phyloP scores from a whole-genome alignment of 1,140 invertebrate species.

The Eumaeus atala region DNA sequence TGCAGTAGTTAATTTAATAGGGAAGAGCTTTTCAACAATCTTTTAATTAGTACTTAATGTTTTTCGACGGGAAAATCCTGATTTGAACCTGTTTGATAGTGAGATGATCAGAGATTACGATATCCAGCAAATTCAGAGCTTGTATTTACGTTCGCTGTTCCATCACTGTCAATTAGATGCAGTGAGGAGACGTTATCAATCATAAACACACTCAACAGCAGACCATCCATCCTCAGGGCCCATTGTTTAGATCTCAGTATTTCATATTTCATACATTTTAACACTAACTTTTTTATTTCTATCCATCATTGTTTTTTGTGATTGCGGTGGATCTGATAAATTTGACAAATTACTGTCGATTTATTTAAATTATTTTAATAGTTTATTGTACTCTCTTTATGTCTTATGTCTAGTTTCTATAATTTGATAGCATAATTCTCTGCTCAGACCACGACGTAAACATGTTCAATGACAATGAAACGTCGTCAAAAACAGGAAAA shows the following conservation, averaged over 20 bases:
- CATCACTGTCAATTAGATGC: slow-evolving; percentile 70
- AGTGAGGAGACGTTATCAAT: slow-evolving; percentile 61
- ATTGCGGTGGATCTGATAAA: too few relatives aligned
- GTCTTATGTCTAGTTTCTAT: too few relatives aligned
- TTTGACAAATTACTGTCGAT: too few relatives aligned
- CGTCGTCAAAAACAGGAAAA: background rate
- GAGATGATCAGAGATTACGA: slow-evolving; percentile 19
- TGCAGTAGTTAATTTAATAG: too few relatives aligned
- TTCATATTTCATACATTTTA: background rate
- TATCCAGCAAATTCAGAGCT: slow-evolving; percentile 27
- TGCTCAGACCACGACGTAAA: too few relatives aligned
- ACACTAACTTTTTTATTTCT: slow-evolving; percentile 17
- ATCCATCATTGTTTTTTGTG: slow-evolving; percentile 7
- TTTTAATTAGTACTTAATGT: too few relatives aligned
- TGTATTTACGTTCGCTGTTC: slow-evolving; percentile 39
- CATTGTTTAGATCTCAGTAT: slow-evolving; percentile 54
- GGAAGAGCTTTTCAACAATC: too few relatives aligned
- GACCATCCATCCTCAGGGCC: slow-evolving; percentile 34
- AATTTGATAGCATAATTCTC: too few relatives aligned
- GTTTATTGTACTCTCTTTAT: too few relatives aligned
- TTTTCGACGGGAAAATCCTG: background rate
- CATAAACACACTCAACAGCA: slow-evolving; percentile 48
- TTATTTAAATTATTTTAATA: too few relatives aligned
- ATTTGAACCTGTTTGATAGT: slow-evolving; percentile 6
- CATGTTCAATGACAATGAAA: too few relatives aligned